A percentile compares a stretch with the other conserved stretches of the same genome.
These are phyloP conservation scores for Metopolophium dirhodum DNA, from an alignment of 1,140 invertebrate genomes.

Conservation along the genomic window DNA sequence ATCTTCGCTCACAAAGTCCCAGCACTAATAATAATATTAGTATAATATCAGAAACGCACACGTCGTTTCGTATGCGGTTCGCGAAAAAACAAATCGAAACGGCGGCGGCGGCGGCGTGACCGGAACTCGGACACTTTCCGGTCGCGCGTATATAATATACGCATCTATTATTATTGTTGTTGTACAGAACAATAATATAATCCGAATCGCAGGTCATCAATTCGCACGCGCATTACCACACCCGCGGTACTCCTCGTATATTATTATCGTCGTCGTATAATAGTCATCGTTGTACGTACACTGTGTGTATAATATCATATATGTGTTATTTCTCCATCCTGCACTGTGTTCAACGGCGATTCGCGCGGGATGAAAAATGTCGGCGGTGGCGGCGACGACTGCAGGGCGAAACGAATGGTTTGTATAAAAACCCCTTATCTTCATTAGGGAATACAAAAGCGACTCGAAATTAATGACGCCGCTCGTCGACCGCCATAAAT, in stretches of 20 bases:
- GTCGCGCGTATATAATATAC: neutral
- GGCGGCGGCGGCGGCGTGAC: too few relatives aligned
- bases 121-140: neutral
- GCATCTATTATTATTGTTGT: neutral
- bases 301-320: neutral
- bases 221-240: neutral
- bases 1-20: neutral
- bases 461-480: constrained; percentile 54
- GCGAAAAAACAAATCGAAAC: neutral
- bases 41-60: neutral
- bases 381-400: neutral
- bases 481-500: constrained; percentile 49
- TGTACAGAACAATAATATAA: neutral
- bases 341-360: neutral
- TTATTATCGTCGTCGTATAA: neutral
- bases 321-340: neutral
- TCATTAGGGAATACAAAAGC: constrained; percentile 52
- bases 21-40: neutral
- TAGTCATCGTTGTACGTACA: neutral
- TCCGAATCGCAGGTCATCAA: neutral
- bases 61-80: neutral
- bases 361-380: constrained; percentile 43
- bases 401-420: constrained; percentile 33
- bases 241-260: neutral
- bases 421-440: constrained; percentile 50